Evolutionary conservation across 2,797 vertebrate genomes (phyloP).

Genomic region (Ptychadena robeensis): DNA sequence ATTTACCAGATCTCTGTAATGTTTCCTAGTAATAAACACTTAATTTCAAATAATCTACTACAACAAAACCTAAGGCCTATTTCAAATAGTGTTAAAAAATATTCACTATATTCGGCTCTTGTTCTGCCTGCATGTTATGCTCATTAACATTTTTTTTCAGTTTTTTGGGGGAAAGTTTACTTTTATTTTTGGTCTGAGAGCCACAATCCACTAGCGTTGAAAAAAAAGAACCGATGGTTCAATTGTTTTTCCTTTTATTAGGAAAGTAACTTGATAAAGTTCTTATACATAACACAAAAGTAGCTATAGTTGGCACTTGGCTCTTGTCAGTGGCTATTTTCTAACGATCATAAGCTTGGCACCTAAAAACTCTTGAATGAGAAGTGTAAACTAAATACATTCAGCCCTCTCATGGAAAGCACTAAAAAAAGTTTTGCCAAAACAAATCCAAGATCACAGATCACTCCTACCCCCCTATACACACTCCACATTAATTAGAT

Average conservation of each 20-base stretch:
- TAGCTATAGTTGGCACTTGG: constrained; percentile 81
- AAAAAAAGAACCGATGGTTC: constrained; percentile 75
- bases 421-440: constrained; percentile 73
- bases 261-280: constrained; percentile 89
- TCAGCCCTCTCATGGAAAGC: constrained; percentile 43
- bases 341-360: constrained; percentile 37
- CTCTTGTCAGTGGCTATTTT: constrained; percentile 67
- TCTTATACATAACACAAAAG: constrained; percentile 88
- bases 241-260: constrained; percentile 75
- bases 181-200: background rate
- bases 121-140: too few relatives aligned
- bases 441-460: constrained; percentile 68
- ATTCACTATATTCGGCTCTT: background rate
- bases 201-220: constrained; percentile 75
- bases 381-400: constrained; percentile 59
- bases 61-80: background rate
- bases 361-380: constrained; percentile 32
- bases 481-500: constrained; percentile 78
- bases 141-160: background rate
- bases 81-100: background rate
- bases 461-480: constrained; percentile 31
- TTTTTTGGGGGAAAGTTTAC: background rate
- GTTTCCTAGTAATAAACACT: too few relatives aligned
- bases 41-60: too few relatives aligned
- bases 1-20: too few relatives aligned